A percentile compares a stretch with the other conserved stretches of the same genome.
phyloP scores from a whole-genome alignment of 1,140 invertebrate species.

The Drosophila malerkotliana region DNA sequence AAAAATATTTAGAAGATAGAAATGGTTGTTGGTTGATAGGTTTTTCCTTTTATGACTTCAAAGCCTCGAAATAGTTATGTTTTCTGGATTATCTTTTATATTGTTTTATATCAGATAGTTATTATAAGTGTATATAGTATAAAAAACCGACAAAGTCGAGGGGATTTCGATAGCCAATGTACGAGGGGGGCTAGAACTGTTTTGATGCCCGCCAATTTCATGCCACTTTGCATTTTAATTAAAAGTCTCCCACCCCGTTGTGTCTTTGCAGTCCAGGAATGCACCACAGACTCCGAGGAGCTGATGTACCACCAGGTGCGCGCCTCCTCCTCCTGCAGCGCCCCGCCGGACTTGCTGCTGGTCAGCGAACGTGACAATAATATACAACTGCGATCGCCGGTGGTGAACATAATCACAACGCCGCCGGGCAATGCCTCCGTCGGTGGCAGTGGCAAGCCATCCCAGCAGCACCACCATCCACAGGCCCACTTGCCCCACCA shows the following conservation, averaged over 20 bases:
- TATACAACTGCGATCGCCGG: conserved; percentile 76
- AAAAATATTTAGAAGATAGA: too few relatives aligned
- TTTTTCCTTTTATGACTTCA: too few relatives aligned
- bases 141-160: conserved; percentile 19
- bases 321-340: conserved; percentile 82
- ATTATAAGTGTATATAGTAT: conserved; percentile 13
- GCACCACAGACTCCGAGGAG: conserved; percentile 83
- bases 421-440: conserved; percentile 63
- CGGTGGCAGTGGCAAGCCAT: conserved; percentile 27
- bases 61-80: too few relatives aligned
- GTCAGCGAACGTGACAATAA: conserved; percentile 84
- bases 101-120: background rate
- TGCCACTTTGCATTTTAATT: conserved; percentile 82
- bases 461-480: conserved; percentile 25
- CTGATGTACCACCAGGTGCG: conserved; percentile 83
- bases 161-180: conserved; percentile 9
- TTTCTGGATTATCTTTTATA: too few relatives aligned
- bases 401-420: conserved; percentile 82
- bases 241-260: conserved; percentile 49
- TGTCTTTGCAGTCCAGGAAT: conserved; percentile 80
- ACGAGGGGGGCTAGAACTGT: conserved; percentile 6
- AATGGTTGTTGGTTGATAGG: too few relatives aligned
- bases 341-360: conserved; percentile 80
- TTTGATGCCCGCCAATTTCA: conserved; percentile 68
- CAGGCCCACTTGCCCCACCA: conserved; percentile 43